Conservation (phyloP, 1,140 invertebrate species). For the Medauroidea extradentata region DNA sequence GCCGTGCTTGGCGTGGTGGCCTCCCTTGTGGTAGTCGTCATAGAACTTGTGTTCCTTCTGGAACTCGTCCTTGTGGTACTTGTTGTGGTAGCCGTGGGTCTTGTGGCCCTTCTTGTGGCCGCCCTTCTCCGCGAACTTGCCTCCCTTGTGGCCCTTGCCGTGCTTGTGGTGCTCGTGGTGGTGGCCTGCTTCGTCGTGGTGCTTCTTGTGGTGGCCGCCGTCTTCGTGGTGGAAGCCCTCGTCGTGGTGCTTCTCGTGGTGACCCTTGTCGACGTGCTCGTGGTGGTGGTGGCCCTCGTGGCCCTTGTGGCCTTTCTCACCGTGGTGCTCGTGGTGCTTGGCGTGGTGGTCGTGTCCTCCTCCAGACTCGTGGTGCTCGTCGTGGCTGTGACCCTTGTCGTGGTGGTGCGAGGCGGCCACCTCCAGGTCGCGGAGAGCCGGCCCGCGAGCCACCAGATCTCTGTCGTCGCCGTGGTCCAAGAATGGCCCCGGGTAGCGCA, state of each 20-base stretch:
- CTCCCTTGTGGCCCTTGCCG: slow-evolving; percentile 58
- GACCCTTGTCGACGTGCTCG: slow-evolving; percentile 63
- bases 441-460: too few relatives aligned
- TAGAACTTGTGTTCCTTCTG: slow-evolving; percentile 82
- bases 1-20: slow-evolving; percentile 62
- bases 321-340: slow-evolving; percentile 58
- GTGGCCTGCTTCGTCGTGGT: slow-evolving; percentile 51
- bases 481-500: background rate
- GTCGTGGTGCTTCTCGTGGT: slow-evolving; percentile 66
- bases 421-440: background rate
- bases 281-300: slow-evolving; percentile 62
- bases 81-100: slow-evolving; percentile 32
- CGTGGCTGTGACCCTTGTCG: background rate
- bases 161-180: slow-evolving; percentile 48
- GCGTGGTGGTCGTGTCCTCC: slow-evolving; percentile 59
- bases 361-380: slow-evolving; percentile 42
- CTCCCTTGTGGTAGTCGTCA: slow-evolving; percentile 73
- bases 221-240: slow-evolving; percentile 57
- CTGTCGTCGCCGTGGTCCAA: background rate
- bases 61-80: slow-evolving; percentile 75
- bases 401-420: background rate
- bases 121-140: slow-evolving; percentile 47
- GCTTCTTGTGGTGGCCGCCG: slow-evolving; percentile 59
- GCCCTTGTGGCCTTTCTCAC: slow-evolving; percentile 62
- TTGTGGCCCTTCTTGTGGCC: slow-evolving; percentile 74